These are phyloP conservation scores for Peromyscus leucopus DNA, from an alignment of 2,113 vertebrate species.

Conservation along the genomic window DNA sequence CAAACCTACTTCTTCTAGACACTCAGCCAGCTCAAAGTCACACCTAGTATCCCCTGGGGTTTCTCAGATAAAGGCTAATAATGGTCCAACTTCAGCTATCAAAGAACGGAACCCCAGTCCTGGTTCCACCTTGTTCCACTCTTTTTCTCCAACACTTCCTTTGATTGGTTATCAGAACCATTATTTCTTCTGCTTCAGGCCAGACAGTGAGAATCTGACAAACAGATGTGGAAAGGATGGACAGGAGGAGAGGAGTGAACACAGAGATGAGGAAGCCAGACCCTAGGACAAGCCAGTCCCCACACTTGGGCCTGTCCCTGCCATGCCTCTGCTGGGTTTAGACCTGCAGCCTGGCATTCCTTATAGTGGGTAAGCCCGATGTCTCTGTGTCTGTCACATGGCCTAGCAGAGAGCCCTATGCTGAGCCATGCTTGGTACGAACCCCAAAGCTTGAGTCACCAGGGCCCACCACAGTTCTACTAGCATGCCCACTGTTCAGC, in stretches of 20 bases:
- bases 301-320: not conserved
- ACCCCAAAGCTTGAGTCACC: not conserved
- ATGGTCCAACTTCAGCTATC: not conserved
- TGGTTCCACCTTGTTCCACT: not conserved
- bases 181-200: slow-evolving; percentile 31
- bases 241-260: accelerated
- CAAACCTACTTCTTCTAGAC: too few relatives aligned
- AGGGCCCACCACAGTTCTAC: not conserved
- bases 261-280: not conserved
- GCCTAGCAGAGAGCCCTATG: accelerated
- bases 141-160: not conserved
- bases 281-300: not conserved
- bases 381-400: not conserved
- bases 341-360: accelerated
- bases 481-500: not conserved
- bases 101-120: not conserved
- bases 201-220: not conserved
- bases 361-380: accelerated
- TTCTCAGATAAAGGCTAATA: too few relatives aligned
- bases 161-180: slow-evolving; percentile 60
- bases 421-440: accelerated
- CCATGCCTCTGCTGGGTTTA: not conserved
- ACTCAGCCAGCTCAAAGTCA: too few relatives aligned
- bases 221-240: not conserved
- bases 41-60: not conserved